Base-by-base conservation (phyloP, 1,140 invertebrate genomes). In the Eriosoma lanigerum region DNA sequence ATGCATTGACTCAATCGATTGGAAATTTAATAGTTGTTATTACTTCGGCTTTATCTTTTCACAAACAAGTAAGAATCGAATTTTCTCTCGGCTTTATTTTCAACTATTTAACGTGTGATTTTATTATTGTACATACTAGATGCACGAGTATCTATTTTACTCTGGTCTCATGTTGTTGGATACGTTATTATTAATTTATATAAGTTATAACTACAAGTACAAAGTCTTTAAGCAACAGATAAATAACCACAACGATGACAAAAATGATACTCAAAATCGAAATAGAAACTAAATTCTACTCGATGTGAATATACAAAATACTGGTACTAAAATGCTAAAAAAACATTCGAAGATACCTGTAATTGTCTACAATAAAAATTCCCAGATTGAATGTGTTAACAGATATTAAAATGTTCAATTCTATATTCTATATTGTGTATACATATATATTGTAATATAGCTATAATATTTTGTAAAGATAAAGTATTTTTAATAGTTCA, bases 61-160 rank as follows among this genome's bases (percentile, higher is more conserved):
- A 89, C 82, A 82, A 88, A 26, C 85, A 86, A 82, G 87, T 88
- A 85, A 89, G 89, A 86, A 84, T 73, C 52, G 32, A 32, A 29
- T 0, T 38, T 46, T 50, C 8, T 48, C 4, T n/a, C 17, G 9
- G 64, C 0, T 5, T 10, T 8, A 10, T 68, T 13, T 10, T 12
- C 38, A 4, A 21, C n/a, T n/a, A n/a, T n/a, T n/a, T n/a, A n/a
- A n/a, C n/a, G n/a, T n/a, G n/a, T 5, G 0, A 85, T 3, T 82
- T 87, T 81, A 38, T 85, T 9, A 26, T 60, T 6, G 3, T 8
- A 56, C 19, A 60, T 8, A 60, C n/a, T 87, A 96, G 93, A 90
- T 91, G 29, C 89, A 88, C 44, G 94, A 97, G 85, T 96, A 96
- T 86, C 92, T 96, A 87, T 86, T 97, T 1, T 98, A 95, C 85